Evolutionary conservation across 2,113 vertebrate genomes (phyloP).

Genomic region (Phyllostomus discolor): DNA sequence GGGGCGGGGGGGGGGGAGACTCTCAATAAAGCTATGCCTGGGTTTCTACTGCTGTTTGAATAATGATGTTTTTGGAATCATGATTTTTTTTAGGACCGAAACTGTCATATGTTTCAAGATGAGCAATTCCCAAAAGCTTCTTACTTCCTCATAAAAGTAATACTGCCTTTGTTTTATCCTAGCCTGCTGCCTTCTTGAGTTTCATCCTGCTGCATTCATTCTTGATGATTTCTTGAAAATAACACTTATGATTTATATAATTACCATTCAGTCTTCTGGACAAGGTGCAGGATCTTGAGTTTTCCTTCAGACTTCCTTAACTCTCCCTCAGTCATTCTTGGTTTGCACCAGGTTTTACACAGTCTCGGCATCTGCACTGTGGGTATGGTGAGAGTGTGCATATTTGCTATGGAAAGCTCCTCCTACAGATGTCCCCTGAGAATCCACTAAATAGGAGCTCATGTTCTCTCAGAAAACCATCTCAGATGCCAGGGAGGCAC

Average conservation of each 20-base stretch:
- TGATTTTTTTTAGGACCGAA: background rate
- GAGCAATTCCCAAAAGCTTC: background rate
- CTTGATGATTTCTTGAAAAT: background rate
- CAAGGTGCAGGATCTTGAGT: background rate
- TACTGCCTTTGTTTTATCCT: background rate
- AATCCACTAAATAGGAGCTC: slow-evolving; percentile 32
- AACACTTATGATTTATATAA: background rate
- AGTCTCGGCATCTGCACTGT: slow-evolving; percentile 14
- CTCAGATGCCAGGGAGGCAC: slow-evolving; percentile 56
- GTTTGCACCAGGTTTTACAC: background rate
- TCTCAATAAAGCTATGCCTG: background rate
- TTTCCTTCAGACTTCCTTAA: background rate
- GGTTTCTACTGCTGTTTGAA: slow-evolving; percentile 8
- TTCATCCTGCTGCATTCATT: background rate
- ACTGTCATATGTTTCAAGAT: slow-evolving; percentile 9
- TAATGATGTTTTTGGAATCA: background rate
- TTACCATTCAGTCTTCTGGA: background rate
- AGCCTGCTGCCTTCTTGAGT: background rate
- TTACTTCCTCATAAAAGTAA: background rate
- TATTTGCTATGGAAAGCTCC: slow-evolving; percentile 61
- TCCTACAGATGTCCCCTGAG: slow-evolving; percentile 63
- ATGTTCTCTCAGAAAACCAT: slow-evolving; percentile 55
- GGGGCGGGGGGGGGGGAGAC: background rate
- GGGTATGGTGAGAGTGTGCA: slow-evolving; percentile 14
- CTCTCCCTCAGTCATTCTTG: background rate